Evolutionary conservation across 2,113 vertebrate species (phyloP).

Genomic region (Colistium nudipinnis): DNA sequence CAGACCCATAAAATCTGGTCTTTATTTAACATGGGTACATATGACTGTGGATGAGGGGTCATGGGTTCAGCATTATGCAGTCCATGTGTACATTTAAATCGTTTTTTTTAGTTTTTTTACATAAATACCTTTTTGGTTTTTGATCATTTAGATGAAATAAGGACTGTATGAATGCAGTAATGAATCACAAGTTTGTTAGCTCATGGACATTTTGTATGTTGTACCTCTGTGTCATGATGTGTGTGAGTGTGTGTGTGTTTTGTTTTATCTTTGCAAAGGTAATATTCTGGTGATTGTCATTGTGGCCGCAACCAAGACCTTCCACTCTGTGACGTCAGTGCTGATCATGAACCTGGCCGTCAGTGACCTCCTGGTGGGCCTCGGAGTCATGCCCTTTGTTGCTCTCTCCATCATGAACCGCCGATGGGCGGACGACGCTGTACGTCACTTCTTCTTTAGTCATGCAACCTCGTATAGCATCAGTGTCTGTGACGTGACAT

Average conservation of each 20-base stretch:
- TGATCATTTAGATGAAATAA: not conserved
- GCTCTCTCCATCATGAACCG: slow-evolving; percentile 81
- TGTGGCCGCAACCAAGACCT: slow-evolving; percentile 82
- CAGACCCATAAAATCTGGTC: not conserved
- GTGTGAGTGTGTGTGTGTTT: slow-evolving; percentile 20
- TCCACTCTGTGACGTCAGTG: slow-evolving; percentile 83
- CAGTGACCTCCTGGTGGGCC: slow-evolving; percentile 85
- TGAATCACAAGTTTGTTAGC: not conserved
- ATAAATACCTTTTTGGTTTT: too few species aligned
- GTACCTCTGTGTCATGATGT: slow-evolving; percentile 6
- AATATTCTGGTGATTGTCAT: slow-evolving; percentile 84
- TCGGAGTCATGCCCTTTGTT: slow-evolving; percentile 86
- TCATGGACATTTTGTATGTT: not conserved
- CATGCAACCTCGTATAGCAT: not conserved
- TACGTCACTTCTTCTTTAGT: slow-evolving; percentile 55
- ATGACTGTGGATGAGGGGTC: not conserved
- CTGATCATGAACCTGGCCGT: slow-evolving; percentile 86
- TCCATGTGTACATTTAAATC: too few species aligned
- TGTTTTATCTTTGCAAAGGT: slow-evolving; percentile 66
- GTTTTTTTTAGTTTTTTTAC: too few species aligned
- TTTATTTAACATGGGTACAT: not conserved
- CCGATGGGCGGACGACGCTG: slow-evolving; percentile 76
- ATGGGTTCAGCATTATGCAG: not conserved
- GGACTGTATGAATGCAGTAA: not conserved
- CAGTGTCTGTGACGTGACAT: not conserved